phyloP scores from a whole-genome alignment of 2,797 vertebrate genomes.

The Rhincodon typus region DNA sequence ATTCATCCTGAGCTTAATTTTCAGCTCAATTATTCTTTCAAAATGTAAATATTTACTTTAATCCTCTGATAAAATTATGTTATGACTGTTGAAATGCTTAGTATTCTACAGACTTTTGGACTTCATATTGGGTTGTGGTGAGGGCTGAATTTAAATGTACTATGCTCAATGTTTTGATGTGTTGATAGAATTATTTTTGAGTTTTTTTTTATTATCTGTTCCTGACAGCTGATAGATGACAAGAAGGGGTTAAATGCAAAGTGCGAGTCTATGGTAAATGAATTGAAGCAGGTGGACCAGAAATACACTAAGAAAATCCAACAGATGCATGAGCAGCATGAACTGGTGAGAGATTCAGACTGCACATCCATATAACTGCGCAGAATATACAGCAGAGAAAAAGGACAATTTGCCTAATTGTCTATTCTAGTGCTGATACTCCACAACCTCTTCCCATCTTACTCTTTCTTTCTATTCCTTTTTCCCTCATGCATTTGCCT shows the following conservation, averaged over 20 bases:
- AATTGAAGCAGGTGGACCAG: slow-evolving; percentile 80
- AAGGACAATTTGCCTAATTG: background rate
- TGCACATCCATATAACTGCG: background rate
- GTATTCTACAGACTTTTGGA: background rate
- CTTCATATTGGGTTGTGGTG: background rate
- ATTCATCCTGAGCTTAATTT: background rate
- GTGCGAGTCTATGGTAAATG: slow-evolving; percentile 72
- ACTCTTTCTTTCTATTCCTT: background rate
- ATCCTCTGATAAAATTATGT: background rate
- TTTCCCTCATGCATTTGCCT: background rate
- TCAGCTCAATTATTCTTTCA: background rate
- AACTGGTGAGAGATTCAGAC: slow-evolving; percentile 67
- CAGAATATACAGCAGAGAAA: background rate
- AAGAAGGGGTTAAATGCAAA: slow-evolving; percentile 80
- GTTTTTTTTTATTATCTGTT: background rate
- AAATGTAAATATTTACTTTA: background rate
- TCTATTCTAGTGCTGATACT: background rate
- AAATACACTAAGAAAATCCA: slow-evolving; percentile 76
- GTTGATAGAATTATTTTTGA: background rate
- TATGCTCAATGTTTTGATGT: background rate
- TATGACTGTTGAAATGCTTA: background rate
- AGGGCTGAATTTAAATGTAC: background rate
- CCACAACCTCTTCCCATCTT: background rate
- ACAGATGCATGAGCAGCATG: slow-evolving; percentile 83
- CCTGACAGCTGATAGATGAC: slow-evolving; percentile 76